Percentiles rank a stretch among this genome's conserved stretches.
phyloP scores from a whole-genome alignment of 2,888 invertebrate genomes.

The Tortricodes alternella region DNA sequence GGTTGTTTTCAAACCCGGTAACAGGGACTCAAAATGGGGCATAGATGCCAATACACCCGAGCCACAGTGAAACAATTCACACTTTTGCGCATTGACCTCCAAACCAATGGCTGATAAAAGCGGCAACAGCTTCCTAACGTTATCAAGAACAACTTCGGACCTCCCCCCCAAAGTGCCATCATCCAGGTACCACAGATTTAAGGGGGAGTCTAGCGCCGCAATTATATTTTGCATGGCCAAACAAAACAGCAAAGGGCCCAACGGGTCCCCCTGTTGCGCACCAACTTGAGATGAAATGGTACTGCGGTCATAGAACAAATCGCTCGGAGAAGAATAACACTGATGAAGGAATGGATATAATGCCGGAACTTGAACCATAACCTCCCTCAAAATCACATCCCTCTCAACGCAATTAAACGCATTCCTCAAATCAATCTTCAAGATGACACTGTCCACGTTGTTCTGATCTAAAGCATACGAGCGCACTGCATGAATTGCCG shows the following conservation, averaged over 20 bases:
- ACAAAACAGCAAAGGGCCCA: neutral
- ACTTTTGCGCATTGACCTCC: neutral
- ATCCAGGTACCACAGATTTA: neutral
- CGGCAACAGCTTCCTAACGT: neutral
- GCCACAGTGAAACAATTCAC: neutral
- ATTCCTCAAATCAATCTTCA: slow-evolving; percentile 16
- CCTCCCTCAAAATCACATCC: slow-evolving; percentile 5
- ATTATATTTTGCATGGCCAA: neutral
- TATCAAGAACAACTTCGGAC: neutral
- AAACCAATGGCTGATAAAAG: neutral
- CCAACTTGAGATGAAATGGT: neutral
- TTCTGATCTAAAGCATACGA: neutral
- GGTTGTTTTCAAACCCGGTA: neutral
- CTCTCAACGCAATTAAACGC: slow-evolving; percentile 16
- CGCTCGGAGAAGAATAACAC: neutral
- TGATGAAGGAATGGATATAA: slow-evolving; percentile 7
- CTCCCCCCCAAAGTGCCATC: neutral
- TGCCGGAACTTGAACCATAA: neutral
- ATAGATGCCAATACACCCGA: neutral
- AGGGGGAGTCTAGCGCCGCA: neutral
- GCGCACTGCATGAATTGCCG: slow-evolving; percentile 4
- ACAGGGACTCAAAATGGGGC: neutral
- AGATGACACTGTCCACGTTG: neutral
- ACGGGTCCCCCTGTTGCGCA: neutral
- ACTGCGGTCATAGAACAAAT: neutral